Conservation (phyloP, 2,888 invertebrate genomes). For the Caradrina clavipalpis region DNA sequence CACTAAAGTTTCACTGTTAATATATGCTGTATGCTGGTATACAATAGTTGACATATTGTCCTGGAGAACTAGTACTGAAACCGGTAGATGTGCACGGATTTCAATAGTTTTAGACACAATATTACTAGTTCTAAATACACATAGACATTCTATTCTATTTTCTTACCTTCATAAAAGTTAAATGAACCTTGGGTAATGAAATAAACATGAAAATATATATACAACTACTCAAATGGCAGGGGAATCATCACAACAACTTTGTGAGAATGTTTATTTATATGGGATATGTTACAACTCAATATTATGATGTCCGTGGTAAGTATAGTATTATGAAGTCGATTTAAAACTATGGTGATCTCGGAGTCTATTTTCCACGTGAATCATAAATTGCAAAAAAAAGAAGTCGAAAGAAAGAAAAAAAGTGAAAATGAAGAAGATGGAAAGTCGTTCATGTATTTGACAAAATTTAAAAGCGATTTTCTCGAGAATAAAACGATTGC, state of each 20-base stretch:
- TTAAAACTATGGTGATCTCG: too few species aligned
- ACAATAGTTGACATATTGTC: background rate
- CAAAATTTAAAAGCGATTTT: too few species aligned
- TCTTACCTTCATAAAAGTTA: conserved; percentile 17
- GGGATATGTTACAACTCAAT: conserved; percentile 3
- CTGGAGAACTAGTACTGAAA: too few species aligned
- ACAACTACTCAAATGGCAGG: conserved; percentile 14
- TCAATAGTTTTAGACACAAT: too few species aligned
- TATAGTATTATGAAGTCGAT: background rate
- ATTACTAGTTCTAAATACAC: too few species aligned
- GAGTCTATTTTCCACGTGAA: too few species aligned
- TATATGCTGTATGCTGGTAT: background rate
- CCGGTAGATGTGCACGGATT: too few species aligned
- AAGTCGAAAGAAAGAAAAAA: too few species aligned
- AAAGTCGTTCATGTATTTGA: too few species aligned
- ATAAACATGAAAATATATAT: conserved; percentile 42
- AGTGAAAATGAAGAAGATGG: too few species aligned
- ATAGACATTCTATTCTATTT: conserved; percentile 7
- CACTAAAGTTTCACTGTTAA: background rate
- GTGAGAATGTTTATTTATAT: conserved; percentile 17
- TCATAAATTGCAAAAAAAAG: too few species aligned
- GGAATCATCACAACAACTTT: conserved; percentile 20
- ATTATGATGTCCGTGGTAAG: background rate
- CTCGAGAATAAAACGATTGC: too few species aligned
- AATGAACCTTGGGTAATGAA: conserved; percentile 28